Evolutionary conservation across 2,113 vertebrate genomes (phyloP), one percentile per base, ranked within the genome.

Genomic region (Perccottus glenii): DNA sequence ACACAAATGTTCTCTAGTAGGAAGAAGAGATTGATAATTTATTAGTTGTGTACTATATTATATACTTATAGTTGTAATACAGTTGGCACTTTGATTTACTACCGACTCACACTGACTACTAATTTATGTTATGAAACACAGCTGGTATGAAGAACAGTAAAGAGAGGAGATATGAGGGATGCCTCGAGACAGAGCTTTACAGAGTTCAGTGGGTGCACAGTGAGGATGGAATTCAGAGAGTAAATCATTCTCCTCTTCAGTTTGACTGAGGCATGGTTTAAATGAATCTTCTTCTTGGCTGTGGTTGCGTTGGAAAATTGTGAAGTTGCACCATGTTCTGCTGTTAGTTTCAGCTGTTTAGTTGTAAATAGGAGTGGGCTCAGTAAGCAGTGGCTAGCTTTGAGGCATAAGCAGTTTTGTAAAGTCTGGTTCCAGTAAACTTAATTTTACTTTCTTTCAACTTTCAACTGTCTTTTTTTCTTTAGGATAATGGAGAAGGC

Each of bases 401-500:
- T 3, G 3, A 11, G 50, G 9, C 2, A 5, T 11, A 52, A 52
- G 10, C 50, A 52, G 4, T 40, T 40, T 40, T 8, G 8, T 40
- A 8, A 40, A 40, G 38, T 5, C 38, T 40, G 5, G 38, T 1
- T 6, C 38, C 6, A 51, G 44, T 78, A 75, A 83, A 50, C 27
- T 27, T 27, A 27, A 2, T 2, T 27, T 27, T 27, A 27, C 19
- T 27, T 27, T 27, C 3, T 27, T 27, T 2, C 3, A 27, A 27
- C 19, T 27, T 27, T 27, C 19, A 27, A 27, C 19, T 27, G 19
- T 27, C 3, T 27, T 27, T 27, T 27, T 27, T 27, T 27, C 19
- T 27, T 27, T 27, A 27, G 19, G 19, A 27, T 27, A 27, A 27
- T 27, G 19, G 19, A 2, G 19, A 27, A 27, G 19, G 19, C 19